These are phyloP conservation scores for Alviniconcha marisindica DNA, from an alignment of 1,140 invertebrate species.

Conservation along the genomic window DNA sequence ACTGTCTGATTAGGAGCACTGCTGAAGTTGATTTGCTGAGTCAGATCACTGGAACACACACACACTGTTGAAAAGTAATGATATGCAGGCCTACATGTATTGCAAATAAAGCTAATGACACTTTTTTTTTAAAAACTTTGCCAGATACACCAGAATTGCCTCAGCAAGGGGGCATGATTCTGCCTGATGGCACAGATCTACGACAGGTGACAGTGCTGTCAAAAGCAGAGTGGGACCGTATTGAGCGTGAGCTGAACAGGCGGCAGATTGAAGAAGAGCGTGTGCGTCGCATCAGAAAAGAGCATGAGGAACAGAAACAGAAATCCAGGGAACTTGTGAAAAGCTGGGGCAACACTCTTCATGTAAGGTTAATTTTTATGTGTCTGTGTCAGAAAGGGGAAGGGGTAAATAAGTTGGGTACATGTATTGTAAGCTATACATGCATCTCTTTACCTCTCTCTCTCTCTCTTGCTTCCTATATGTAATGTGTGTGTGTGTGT, in stretches of 20 bases:
- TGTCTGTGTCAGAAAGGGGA: no score
- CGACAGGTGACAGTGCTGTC: constrained; percentile 69
- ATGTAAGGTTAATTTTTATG: constrained; percentile 73
- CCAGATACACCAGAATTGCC: constrained; percentile 57
- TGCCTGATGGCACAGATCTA: constrained; percentile 64
- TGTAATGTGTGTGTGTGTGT: no score
- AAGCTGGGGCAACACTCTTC: constrained; percentile 75
- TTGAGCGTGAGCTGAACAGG: constrained; percentile 71
- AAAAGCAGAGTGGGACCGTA: constrained; percentile 72
- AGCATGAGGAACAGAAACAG: constrained; percentile 68
- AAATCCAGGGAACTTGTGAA: constrained; percentile 73
- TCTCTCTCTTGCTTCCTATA: no score
- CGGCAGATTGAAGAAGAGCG: constrained; percentile 71
- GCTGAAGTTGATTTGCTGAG: no score
- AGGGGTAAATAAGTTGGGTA: no score
- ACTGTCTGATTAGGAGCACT: no score
- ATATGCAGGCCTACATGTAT: no score
- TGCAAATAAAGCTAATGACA: no score
- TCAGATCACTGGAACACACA: no score
- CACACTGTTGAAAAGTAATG: no score
- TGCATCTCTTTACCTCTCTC: no score
- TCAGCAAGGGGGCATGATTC: constrained; percentile 39
- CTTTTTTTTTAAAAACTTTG: no score
- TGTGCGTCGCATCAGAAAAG: constrained; percentile 61
- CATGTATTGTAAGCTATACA: not conserved